Evolutionary conservation across 2,888 invertebrate species (phyloP).

Genomic region (Myopa tessellatipennis): DNA sequence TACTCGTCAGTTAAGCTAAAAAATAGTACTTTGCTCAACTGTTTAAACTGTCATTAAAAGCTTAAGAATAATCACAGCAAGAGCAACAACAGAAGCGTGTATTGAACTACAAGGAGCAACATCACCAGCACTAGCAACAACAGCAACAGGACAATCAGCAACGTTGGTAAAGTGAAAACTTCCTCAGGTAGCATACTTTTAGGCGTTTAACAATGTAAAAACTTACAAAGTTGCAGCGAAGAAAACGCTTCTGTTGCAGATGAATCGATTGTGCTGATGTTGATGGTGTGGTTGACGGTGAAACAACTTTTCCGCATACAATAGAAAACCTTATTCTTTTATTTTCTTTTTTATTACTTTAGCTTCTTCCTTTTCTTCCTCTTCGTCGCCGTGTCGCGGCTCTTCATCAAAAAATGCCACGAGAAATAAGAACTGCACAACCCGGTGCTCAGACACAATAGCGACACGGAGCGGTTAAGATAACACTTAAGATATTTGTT

Average conservation of each 20-base stretch:
- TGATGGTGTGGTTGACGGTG: neutral
- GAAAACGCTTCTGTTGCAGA: neutral
- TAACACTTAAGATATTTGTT: neutral
- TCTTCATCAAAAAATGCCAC: neutral
- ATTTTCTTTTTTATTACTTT: neutral
- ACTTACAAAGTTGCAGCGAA: neutral
- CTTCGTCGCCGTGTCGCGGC: neutral
- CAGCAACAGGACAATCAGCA: no score
- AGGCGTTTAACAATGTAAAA: conserved; percentile 47
- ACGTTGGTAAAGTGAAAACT: conserved; percentile 9
- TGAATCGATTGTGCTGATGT: neutral
- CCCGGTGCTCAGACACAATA: neutral
- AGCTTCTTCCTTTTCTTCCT: neutral
- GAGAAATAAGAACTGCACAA: neutral
- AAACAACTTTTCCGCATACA: neutral
- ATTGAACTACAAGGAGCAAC: neutral
- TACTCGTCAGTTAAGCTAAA: neutral
- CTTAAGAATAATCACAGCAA: conserved; percentile 9
- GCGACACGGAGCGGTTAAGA: neutral
- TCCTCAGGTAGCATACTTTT: conserved; percentile 45
- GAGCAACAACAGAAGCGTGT: neutral
- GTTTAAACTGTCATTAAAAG: conserved; percentile 66
- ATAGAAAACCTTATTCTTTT: neutral
- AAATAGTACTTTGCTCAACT: conserved; percentile 53
- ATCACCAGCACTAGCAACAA: neutral